Evolutionary conservation across 1,140 invertebrate species (phyloP).

Genomic region (Cyrtorhinus lividipennis): DNA sequence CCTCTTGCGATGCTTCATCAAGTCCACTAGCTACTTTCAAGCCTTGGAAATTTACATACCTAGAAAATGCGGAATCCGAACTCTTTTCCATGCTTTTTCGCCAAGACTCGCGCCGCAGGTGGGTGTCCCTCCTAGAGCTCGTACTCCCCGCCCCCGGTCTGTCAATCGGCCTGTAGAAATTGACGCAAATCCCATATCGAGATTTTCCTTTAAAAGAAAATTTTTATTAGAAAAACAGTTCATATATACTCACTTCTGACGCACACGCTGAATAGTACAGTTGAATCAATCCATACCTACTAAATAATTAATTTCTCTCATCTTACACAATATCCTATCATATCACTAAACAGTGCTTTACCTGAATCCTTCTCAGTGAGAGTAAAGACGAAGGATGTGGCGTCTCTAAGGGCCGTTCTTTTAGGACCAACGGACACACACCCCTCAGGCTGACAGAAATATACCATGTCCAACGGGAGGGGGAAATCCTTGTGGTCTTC

Average conservation of each 20-base stretch:
- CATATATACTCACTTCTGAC: too few species aligned
- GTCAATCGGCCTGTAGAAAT: constrained; percentile 90
- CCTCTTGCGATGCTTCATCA: too few species aligned
- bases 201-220: constrained; percentile 47
- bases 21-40: background rate
- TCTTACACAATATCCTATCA: constrained; percentile 23
- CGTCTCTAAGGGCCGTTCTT: constrained; percentile 68
- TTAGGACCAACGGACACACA: constrained; percentile 81
- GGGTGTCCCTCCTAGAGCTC: constrained; percentile 33
- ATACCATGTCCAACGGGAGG: constrained; percentile 92
- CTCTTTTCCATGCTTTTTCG: constrained; percentile 78
- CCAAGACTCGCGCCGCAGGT: constrained; percentile 70
- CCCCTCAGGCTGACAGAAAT: constrained; percentile 99
- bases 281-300: too few species aligned
- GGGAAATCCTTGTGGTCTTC: constrained; percentile 97
- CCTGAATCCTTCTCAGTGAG: constrained; percentile 98
- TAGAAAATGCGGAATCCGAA: constrained; percentile 81
- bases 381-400: constrained; percentile 94
- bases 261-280: too few species aligned
- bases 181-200: constrained; percentile 91
- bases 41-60: constrained; percentile 42
- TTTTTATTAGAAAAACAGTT: background rate
- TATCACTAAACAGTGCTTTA: too few species aligned
- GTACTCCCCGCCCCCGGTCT: constrained; percentile 31
- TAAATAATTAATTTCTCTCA: background rate